Evolutionary conservation across 2,113 vertebrate genomes (phyloP).

Genomic region (Daboia siamensis): DNA sequence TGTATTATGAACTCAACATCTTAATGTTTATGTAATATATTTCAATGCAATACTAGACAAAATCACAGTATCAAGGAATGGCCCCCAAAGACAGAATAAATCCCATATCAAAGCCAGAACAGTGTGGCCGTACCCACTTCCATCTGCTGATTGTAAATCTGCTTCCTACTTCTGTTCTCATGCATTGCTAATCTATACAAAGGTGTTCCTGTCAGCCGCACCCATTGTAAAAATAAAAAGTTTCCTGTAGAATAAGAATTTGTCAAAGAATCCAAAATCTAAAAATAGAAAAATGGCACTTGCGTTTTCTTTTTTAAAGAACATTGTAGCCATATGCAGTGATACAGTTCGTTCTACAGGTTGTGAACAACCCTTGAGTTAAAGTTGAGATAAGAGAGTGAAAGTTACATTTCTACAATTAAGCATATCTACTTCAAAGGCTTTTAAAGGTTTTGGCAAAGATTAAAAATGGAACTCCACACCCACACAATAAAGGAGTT

Average conservation of each 20-base stretch:
- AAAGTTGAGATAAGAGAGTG: not conserved
- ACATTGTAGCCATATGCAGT: not conserved
- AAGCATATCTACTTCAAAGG: not conserved
- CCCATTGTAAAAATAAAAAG: conserved; percentile 4
- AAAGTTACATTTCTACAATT: not conserved
- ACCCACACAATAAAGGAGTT: not conserved
- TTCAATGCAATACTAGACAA: not conserved
- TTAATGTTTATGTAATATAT: not conserved
- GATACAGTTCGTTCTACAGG: not conserved
- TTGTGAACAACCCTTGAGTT: not conserved
- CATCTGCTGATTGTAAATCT: not conserved
- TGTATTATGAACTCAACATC: not conserved
- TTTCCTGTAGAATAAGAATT: not conserved
- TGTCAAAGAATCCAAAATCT: not conserved
- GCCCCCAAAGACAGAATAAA: not conserved
- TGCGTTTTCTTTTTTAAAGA: not conserved
- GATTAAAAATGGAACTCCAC: not conserved
- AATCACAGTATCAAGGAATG: not conserved
- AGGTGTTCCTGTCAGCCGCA: not conserved
- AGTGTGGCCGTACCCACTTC: not conserved
- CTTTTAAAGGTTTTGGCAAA: not conserved
- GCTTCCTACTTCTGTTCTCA: conserved; percentile 15
- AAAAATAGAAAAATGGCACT: not conserved
- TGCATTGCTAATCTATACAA: not conserved
- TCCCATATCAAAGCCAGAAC: not conserved